A percentile compares a stretch with the other conserved stretches of the same genome.
phyloP scores from a whole-genome alignment of 2,113 vertebrate genomes.

The Amphiprion ocellaris region DNA sequence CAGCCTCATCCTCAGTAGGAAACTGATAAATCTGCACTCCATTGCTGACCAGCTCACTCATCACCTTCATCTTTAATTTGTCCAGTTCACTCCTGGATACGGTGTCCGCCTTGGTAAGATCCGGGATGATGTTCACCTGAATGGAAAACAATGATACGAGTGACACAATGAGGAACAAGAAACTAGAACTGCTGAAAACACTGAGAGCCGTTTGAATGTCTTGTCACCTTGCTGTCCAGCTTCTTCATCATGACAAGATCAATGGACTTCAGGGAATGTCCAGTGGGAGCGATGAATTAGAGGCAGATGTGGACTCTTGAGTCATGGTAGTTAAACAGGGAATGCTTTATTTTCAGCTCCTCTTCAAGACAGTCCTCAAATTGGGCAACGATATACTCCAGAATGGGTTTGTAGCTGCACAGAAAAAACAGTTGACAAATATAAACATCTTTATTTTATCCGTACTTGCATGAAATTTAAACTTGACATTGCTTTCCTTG shows the following conservation, averaged over 20 bases:
- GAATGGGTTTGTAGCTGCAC: constrained; percentile 95
- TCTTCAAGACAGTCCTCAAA: constrained; percentile 96
- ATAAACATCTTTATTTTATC: not conserved
- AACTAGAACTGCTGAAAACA: not conserved
- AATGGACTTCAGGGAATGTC: constrained; percentile 95
- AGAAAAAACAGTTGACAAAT: constrained; percentile 52
- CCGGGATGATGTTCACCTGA: constrained; percentile 97
- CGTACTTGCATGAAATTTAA: not conserved
- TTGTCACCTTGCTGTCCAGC: constrained; percentile 93
- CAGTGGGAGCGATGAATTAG: constrained; percentile 95
- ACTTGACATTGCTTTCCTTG: not conserved
- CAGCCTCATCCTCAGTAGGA: constrained; percentile 94
- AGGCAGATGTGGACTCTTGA: constrained; percentile 95
- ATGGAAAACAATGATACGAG: not conserved
- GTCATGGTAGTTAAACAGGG: constrained; percentile 93
- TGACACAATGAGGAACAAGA: not conserved
- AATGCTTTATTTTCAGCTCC: constrained; percentile 95
- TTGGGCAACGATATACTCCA: constrained; percentile 97
- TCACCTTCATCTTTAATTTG: constrained; percentile 98
- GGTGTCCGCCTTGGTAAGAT: constrained; percentile 97
- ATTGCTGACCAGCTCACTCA: constrained; percentile 98
- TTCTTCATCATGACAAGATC: constrained; percentile 99
- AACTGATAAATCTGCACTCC: constrained; percentile 99
- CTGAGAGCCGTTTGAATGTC: not conserved
- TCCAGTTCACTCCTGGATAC: constrained; percentile 95